Conservation (phyloP, 1,140 invertebrate genomes). For the Drosophila parvula region DNA sequence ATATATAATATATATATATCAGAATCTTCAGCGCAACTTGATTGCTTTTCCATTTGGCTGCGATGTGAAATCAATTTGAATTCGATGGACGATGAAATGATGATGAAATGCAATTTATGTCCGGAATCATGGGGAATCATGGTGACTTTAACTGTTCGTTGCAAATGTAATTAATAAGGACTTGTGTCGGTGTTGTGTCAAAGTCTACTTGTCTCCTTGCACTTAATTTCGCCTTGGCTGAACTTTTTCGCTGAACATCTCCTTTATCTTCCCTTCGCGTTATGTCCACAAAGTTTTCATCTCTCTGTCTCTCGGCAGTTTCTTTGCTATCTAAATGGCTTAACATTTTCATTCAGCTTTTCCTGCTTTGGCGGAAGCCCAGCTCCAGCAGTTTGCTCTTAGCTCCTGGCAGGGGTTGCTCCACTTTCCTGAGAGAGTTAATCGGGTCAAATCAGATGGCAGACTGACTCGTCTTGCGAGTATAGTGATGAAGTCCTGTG, state of each 20-base stretch:
- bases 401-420: slow-evolving; percentile 31
- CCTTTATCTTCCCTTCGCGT: too few species aligned
- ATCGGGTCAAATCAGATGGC: slow-evolving; percentile 69
- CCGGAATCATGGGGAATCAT: too few species aligned
- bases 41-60: slow-evolving; percentile 39
- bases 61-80: slow-evolving; percentile 24
- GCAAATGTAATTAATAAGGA: not conserved
- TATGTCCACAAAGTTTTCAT: slow-evolving; percentile 51
- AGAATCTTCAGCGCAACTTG: slow-evolving; percentile 4
- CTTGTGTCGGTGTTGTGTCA: not conserved
- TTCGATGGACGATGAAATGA: not conserved
- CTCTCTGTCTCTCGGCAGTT: slow-evolving; percentile 50
- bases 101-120: slow-evolving; percentile 24
- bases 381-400: slow-evolving; percentile 10
- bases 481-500: slow-evolving; percentile 19
- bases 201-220: slow-evolving; percentile 15
- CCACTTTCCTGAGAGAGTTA: slow-evolving; percentile 43
- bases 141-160: too few species aligned
- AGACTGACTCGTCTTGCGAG: slow-evolving; percentile 41
- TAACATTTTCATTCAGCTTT: slow-evolving; percentile 52
- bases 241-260: slow-evolving; percentile 35
- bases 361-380: slow-evolving; percentile 36
- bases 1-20: too few species aligned
- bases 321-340: slow-evolving; percentile 57
- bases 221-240: slow-evolving; percentile 61